Percentiles rank a stretch among this genome's conserved stretches.
phyloP scores from a whole-genome alignment of 2,113 vertebrate species.

The Halcyon senegalensis region DNA sequence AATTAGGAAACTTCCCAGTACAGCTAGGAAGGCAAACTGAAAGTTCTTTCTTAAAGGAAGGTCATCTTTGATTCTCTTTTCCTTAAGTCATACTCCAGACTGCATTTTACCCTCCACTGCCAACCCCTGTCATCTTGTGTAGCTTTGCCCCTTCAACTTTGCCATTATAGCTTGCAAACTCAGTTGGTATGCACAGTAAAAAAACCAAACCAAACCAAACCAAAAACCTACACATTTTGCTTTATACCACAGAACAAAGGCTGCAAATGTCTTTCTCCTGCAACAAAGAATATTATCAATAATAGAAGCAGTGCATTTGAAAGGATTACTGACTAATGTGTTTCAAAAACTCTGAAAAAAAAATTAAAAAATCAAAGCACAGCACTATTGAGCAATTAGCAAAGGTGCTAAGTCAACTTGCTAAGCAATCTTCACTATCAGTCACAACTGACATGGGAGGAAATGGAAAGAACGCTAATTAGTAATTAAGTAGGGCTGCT shows the following conservation, averaged over 20 bases:
- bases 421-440: constrained; percentile 43
- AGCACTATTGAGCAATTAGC: constrained; percentile 53
- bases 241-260: background rate
- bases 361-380: constrained; percentile 20
- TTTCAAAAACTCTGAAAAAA: background rate
- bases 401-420: constrained; percentile 58
- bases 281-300: background rate
- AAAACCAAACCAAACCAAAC: background rate
- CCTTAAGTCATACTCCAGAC: background rate
- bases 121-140: background rate
- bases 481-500: constrained; percentile 23
- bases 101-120: background rate
- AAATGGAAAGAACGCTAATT: constrained; percentile 56
- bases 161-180: background rate
- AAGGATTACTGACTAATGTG: background rate
- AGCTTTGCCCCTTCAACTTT: background rate
- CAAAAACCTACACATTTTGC: background rate
- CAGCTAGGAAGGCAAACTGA: background rate
- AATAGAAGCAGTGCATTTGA: background rate
- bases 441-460: constrained; percentile 49
- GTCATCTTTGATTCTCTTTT: background rate
- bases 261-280: background rate
- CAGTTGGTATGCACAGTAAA: background rate
- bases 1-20: background rate
- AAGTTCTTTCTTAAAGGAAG: background rate